Conservation (phyloP, 1,140 invertebrate species). For the Melipona quadrifasciata region DNA sequence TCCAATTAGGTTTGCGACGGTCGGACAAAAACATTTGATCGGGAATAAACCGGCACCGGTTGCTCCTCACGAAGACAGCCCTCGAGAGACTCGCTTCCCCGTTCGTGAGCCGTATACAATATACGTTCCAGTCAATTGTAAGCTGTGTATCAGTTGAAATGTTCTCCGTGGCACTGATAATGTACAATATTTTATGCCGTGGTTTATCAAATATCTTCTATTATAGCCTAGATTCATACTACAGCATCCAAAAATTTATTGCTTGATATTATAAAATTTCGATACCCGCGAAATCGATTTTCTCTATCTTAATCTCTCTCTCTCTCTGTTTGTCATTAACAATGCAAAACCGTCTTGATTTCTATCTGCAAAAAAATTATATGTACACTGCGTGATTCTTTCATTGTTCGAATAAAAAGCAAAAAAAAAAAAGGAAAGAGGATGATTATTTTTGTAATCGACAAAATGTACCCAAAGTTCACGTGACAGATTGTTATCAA, state of each 20-base stretch:
- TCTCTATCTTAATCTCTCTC: neutral
- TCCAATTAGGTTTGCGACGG: slow-evolving; percentile 72
- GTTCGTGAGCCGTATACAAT: slow-evolving; percentile 47
- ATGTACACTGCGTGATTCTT: neutral
- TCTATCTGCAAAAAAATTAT: neutral
- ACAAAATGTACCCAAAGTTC: neutral
- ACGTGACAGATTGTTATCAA: neutral
- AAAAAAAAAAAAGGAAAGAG: neutral
- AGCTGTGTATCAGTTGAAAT: slow-evolving; percentile 31
- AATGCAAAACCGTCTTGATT: neutral
- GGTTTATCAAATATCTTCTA: slow-evolving; percentile 7
- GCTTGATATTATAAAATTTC: neutral
- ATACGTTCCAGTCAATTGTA: slow-evolving; percentile 51
- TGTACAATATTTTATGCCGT: neutral
- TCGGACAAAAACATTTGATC: slow-evolving; percentile 70
- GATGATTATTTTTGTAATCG: neutral
- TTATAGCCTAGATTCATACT: neutral
- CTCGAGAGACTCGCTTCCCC: slow-evolving; percentile 43
- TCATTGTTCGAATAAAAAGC: neutral
- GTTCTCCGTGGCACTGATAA: neutral
- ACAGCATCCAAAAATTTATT: slow-evolving; percentile 1
- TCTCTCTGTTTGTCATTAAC: neutral
- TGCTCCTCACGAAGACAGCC: slow-evolving; percentile 6
- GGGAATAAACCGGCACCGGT: slow-evolving; percentile 67
- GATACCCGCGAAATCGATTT: slow-evolving; percentile 35